A percentile compares a stretch with the other conserved stretches of the same genome.
Evolutionary conservation across 2,797 vertebrate species (phyloP).

Genomic region (Psittacula echo): DNA sequence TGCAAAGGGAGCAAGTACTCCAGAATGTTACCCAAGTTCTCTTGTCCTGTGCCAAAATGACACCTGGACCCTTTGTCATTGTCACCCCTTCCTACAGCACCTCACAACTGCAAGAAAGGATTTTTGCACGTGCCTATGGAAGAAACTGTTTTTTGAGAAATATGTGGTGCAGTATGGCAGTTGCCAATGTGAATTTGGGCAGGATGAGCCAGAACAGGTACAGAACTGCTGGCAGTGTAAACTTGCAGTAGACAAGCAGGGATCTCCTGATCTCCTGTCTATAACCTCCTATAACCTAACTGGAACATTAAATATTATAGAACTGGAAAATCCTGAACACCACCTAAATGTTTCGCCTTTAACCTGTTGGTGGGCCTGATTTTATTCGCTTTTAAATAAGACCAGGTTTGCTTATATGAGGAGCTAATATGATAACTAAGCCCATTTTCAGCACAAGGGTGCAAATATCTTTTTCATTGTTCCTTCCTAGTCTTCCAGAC

Average conservation of each 20-base stretch:
- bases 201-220: neutral
- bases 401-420: conserved; percentile 68
- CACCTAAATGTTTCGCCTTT: neutral
- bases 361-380: conserved; percentile 16
- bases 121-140: neutral
- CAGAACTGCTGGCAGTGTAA: neutral
- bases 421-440: conserved; percentile 75
- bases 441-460: conserved; percentile 70
- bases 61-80: neutral
- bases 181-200: neutral
- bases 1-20: neutral
- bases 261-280: neutral
- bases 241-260: neutral
- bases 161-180: neutral
- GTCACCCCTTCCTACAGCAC: neutral
- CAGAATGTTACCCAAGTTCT: neutral
- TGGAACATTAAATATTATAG: neutral
- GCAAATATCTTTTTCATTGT: conserved; percentile 60
- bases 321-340: neutral
- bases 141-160: neutral
- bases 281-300: neutral
- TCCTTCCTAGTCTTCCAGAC: conserved; percentile 52
- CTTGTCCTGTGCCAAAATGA: neutral
- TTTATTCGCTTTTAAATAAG: conserved; percentile 68
- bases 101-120: neutral